Base-by-base conservation (phyloP, 2,888 invertebrate genomes). In the Drosophila merina region DNA sequence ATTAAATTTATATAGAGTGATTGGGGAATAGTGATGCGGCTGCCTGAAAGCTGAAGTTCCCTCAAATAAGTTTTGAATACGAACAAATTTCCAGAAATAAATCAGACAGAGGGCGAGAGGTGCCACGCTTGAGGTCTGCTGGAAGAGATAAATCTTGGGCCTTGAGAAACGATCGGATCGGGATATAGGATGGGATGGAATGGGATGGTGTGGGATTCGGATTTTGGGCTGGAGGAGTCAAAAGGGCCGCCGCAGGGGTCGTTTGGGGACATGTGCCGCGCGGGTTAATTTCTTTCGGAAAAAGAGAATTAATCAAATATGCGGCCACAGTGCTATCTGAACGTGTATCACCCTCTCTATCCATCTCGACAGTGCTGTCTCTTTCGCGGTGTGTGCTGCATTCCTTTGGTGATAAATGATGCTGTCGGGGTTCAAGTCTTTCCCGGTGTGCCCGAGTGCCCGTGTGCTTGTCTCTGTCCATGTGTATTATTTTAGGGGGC, bases 261-360 rank as follows among this genome's bases (percentile, higher is more conserved):
- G 58, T 59, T 71, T 63, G 69, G 75, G 55, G 79, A 80, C 80
- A 75, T 81, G 86, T 79, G 83, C 88, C 33, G 71, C 45, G 50
- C 77, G 89, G 90, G 89, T 90, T 90, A 90, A 90, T 90, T 90
- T 90, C 87, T 88, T 89, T 90, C 90, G 90, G 89, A 90, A 89
- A 88, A 90, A 80, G 77, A 72, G 81, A 82, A 90, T 90, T 90
- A 90, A 90, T 90, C 89, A 83, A 89, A 88, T 78, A 77, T 79
- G 75, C 80, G 64, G 52, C 52, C 54, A 52, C 38, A 38, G 52
- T 47, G 56, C 40, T 57, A 55, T 58, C 60, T 57, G 59, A 25
- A 63, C 14, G 55, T 36, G 59, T 57, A 57, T 51, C 55, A 42
- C 44, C 58, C 30, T 38, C 62, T 62, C 62, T 60, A 47, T 60